Evolutionary conservation across 2,888 invertebrate species (phyloP).

Genomic region (Macropis europaea): DNA sequence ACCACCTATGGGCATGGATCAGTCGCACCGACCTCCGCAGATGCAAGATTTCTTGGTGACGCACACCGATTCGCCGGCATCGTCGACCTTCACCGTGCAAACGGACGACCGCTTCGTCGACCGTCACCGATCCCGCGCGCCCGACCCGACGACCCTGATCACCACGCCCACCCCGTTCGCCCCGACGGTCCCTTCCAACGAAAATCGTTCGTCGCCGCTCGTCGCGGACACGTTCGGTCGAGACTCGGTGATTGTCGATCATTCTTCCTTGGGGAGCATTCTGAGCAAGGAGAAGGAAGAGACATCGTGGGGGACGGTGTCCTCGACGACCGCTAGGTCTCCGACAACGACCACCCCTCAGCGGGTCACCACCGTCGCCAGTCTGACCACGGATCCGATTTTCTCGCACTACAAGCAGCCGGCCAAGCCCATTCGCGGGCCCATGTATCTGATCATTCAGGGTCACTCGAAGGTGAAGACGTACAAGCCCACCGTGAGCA

Average conservation of each 20-base stretch:
- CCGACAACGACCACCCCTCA: conserved; percentile 66
- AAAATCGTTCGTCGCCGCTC: conserved; percentile 5
- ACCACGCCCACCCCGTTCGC: conserved; percentile 27
- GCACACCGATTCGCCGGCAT: conserved; percentile 41
- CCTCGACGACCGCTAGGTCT: conserved; percentile 34
- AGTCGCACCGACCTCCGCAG: conserved; percentile 35
- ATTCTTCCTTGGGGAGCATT: conserved; percentile 67
- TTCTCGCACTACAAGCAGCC: conserved; percentile 85
- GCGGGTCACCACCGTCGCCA: conserved; percentile 81
- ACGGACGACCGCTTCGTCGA: conserved; percentile 36
- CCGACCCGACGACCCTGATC: conserved; percentile 29
- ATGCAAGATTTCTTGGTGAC: conserved; percentile 37
- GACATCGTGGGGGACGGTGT: conserved; percentile 41
- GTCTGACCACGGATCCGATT: conserved; percentile 83
- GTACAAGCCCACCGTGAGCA: conserved; percentile 83
- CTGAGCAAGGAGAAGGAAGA: conserved; percentile 53
- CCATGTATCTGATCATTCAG: conserved; percentile 90
- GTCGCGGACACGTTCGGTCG: not conserved
- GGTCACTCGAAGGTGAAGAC: conserved; percentile 93
- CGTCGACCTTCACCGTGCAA: conserved; percentile 34
- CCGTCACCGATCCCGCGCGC: conserved; percentile 30
- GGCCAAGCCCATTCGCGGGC: conserved; percentile 83
- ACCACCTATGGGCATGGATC: conserved; percentile 30
- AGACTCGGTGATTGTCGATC: not conserved
- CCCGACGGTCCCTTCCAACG: conserved; percentile 21